Percentiles rank a stretch among this genome's conserved stretches.
These are phyloP conservation scores for Platichthys stellatus DNA, from an alignment of 2,113 vertebrate species.

Conservation along the genomic window DNA sequence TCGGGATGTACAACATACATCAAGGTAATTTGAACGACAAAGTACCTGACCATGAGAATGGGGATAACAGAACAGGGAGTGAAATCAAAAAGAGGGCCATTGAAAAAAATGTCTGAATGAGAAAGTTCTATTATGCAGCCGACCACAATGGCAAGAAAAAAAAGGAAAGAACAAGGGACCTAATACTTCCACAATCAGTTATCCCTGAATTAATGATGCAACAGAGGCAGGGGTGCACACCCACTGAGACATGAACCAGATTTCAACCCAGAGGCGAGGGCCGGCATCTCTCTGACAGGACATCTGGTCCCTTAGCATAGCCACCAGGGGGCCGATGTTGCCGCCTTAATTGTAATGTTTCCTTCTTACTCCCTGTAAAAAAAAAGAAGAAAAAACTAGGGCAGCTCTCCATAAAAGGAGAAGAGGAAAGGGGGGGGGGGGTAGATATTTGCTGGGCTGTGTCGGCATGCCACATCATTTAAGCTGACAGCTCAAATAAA, in stretches of 20 bases:
- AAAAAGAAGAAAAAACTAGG: conserved; percentile 65
- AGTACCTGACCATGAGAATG: not conserved
- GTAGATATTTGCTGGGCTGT: conserved; percentile 60
- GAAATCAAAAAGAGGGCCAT: no score
- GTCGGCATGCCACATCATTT: conserved; percentile 74
- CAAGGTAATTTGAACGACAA: conserved; percentile 1
- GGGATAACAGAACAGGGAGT: no score
- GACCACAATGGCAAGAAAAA: conserved; percentile 14
- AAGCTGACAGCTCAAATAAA: conserved; percentile 79
- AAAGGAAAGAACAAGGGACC: conserved; percentile 16
- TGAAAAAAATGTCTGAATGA: not conserved
- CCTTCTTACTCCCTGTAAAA: conserved; percentile 46
- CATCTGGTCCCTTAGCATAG: conserved; percentile 73
- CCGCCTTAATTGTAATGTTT: conserved; percentile 74
- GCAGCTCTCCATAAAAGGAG: conserved; percentile 72
- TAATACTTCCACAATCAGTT: conserved; percentile 62
- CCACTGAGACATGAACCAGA: conserved; percentile 82
- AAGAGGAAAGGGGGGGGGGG: conserved; percentile 30
- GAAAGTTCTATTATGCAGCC: conserved; percentile 15
- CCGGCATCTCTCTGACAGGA: conserved; percentile 71
- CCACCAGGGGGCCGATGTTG: conserved; percentile 73
- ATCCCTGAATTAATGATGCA: conserved; percentile 81
- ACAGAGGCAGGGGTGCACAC: conserved; percentile 63
- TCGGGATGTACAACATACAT: not conserved
- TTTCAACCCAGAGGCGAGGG: conserved; percentile 80